phyloP scores from a whole-genome alignment of 2,797 vertebrate species.

The Chelmon rostratus region DNA sequence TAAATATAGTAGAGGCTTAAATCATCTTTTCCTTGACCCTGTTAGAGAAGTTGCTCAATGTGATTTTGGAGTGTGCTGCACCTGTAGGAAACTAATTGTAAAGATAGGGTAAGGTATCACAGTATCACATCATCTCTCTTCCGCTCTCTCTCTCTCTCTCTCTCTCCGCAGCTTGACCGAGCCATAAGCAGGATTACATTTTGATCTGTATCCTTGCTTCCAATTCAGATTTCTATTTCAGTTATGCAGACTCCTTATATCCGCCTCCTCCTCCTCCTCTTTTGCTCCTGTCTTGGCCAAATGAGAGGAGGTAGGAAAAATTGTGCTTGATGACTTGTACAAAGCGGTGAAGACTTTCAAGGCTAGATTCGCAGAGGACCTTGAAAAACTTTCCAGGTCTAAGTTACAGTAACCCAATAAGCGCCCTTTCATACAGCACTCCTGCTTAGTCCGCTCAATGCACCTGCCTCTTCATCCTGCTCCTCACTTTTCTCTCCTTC shows the following conservation, averaged over 20 bases:
- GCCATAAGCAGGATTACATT: slow-evolving; percentile 86
- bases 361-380: slow-evolving; percentile 88
- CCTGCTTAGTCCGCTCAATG: slow-evolving; percentile 19
- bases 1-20: slow-evolving; percentile 88
- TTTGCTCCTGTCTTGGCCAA: slow-evolving; percentile 68
- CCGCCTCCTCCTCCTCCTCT: slow-evolving; percentile 47
- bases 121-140: slow-evolving; percentile 79
- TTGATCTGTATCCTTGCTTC: slow-evolving; percentile 83
- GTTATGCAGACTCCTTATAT: slow-evolving; percentile 67
- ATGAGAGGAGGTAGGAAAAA: slow-evolving; percentile 68
- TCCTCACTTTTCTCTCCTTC: slow-evolving; percentile 25
- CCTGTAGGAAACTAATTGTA: slow-evolving; percentile 81
- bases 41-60: slow-evolving; percentile 85
- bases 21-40: slow-evolving; percentile 90
- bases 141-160: slow-evolving; percentile 31
- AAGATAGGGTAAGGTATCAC: slow-evolving; percentile 77
- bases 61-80: slow-evolving; percentile 76
- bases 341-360: slow-evolving; percentile 90
- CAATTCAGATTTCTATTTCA: slow-evolving; percentile 87
- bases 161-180: slow-evolving; percentile 65
- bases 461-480: slow-evolving; percentile 10
- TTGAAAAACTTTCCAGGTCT: slow-evolving; percentile 91
- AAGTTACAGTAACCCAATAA: slow-evolving; percentile 80
- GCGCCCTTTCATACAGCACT: slow-evolving; percentile 58
- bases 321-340: slow-evolving; percentile 86